Evolutionary conservation across 2,797 vertebrate genomes (phyloP), one percentile per base, ranked within the genome.

Genomic region (Trematomus bernacchii): DNA sequence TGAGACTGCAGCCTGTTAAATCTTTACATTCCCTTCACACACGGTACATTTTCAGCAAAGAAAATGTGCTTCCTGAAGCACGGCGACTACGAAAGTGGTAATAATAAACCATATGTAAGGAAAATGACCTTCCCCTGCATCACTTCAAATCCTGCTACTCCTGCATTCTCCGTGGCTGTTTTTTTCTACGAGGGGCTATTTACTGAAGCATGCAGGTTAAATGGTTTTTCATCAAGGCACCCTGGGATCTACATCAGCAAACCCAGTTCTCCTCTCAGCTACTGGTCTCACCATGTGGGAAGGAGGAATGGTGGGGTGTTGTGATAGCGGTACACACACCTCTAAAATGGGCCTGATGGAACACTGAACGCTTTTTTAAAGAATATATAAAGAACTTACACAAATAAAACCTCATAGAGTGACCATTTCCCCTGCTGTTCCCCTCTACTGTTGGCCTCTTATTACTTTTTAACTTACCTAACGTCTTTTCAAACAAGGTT

Each of bases 181-280:
- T 67, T 66, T 76, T 75, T 76, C 65, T 69, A 18, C 12, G 68
- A 85, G 80, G 78, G 74, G 86, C 87, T 91, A 84, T 92, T 91
- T 92, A 92, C 86, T 77, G 88, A 87, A 77, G 91, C 91, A 51
- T 76, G 58, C 79, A 87, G 91, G 91, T 92, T 91, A 91, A 93
- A 93, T 91, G 91, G 82, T 87, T 93, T 92, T 92, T 93, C 90
- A 91, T 89, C 69, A 89, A 85, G 80, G 85, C 91, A 82, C 89
- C 92, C 87, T 87, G 91, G 92, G 92, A 92, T 93, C 90, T 91
- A 90, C 89, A 92, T 93, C 92, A 93, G 92, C 92, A 93, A 89
- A 84, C 79, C 68, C 47, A 63, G 77, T 84, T 86, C 61, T 73
- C 52, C 71, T 85, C 70, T 77, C 65, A 60, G 80, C 84, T 40